Conservation (phyloP, 30 jellyfish, hydroid and myxozoan genomes). For the Pseudorhiza aurosa region DNA sequence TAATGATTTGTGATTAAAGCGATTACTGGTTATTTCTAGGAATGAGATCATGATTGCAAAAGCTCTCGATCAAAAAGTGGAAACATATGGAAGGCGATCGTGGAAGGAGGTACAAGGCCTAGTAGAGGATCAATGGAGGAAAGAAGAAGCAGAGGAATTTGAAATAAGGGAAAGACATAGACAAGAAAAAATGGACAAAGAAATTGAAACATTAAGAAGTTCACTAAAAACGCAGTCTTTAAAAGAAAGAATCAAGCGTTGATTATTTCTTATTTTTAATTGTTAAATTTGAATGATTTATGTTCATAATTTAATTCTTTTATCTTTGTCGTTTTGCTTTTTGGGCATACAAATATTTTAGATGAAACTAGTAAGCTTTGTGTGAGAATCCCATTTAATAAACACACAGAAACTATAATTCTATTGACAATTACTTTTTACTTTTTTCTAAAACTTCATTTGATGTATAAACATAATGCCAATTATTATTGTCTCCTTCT, state of each 20-base stretch:
- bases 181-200: constrained; percentile 12
- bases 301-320: too few relatives aligned
- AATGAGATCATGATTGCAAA: constrained; percentile 47
- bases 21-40: constrained; percentile 13
- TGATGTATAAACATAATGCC: too few relatives aligned
- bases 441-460: too few relatives aligned
- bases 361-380: too few relatives aligned
- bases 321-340: too few relatives aligned
- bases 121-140: constrained; percentile 61
- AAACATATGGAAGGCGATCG: constrained; percentile 11
- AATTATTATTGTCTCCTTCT: too few relatives aligned
- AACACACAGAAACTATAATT: too few relatives aligned
- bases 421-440: too few relatives aligned
- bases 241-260: constrained; percentile 1
- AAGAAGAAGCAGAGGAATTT: constrained; percentile 32
- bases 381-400: too few relatives aligned
- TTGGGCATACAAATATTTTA: too few relatives aligned
- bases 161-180: constrained; percentile 5
- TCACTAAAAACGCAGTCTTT: neutral
- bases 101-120: constrained; percentile 44
- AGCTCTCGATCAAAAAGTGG: neutral
- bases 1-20: neutral
- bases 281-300: too few relatives aligned
- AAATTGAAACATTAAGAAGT: neutral
- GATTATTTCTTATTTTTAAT: too few relatives aligned